phyloP scores from a whole-genome alignment of 37 sponge, comb jelly and placozoan genomes.

The Mnemiopsis leidyi region DNA sequence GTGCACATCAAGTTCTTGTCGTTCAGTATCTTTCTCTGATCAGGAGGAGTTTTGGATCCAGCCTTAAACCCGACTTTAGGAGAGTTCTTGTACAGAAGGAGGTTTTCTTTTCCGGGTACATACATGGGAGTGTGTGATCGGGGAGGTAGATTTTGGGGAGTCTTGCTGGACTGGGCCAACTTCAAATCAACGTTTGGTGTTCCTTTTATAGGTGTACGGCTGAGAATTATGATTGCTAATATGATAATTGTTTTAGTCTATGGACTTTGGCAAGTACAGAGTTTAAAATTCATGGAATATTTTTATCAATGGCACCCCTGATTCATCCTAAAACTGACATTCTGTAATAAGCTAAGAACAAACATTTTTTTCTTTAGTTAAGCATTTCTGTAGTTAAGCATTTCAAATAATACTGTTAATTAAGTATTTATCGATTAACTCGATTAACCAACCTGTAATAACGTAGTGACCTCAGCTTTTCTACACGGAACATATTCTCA shows the following conservation, averaged over 20 bases:
- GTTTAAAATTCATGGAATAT: too few species aligned
- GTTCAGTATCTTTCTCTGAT: neutral
- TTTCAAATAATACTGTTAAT: too few species aligned
- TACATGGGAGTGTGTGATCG: neutral
- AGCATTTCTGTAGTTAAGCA: too few species aligned
- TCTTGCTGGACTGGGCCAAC: neutral
- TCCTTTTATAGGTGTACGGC: constrained; percentile 38
- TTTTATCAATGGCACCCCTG: too few species aligned
- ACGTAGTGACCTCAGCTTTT: constrained; percentile 29
- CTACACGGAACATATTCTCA: neutral
- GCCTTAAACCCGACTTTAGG: neutral
- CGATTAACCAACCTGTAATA: constrained; percentile 59
- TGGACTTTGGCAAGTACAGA: too few species aligned
- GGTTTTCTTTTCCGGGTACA: neutral
- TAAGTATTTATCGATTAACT: too few species aligned
- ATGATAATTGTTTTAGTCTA: neutral
- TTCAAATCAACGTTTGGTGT: constrained; percentile 2
- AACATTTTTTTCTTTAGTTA: too few species aligned
- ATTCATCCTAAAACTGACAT: too few species aligned
- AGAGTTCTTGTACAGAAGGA: neutral
- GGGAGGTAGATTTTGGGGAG: neutral
- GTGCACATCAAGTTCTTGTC: neutral
- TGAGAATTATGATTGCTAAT: neutral
- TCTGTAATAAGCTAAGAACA: too few species aligned
- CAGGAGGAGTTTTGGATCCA: neutral